Evolutionary conservation across 1,140 invertebrate genomes (phyloP).

Genomic region (Akabosia matsudoensis): DNA sequence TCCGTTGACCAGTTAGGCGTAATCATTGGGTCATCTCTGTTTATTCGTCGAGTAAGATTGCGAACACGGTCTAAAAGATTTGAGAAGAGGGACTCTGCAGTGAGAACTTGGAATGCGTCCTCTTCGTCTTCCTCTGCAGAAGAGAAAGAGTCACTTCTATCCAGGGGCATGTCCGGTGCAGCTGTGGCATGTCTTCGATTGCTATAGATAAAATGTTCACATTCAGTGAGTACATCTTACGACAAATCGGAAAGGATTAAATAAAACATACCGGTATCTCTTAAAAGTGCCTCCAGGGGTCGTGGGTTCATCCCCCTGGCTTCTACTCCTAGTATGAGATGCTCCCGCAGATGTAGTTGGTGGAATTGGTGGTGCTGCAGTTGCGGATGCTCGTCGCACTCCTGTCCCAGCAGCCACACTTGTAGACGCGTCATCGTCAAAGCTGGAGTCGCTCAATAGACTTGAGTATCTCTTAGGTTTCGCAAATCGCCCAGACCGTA

Average conservation of each 20-base stretch:
- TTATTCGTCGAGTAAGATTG: constrained; percentile 75
- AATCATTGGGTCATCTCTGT: constrained; percentile 67
- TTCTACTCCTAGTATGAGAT: constrained; percentile 34
- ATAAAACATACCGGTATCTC: constrained; percentile 33
- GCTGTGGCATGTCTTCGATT: constrained; percentile 7
- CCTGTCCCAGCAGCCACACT: constrained; percentile 23
- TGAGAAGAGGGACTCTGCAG: constrained; percentile 84
- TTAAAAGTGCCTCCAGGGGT: constrained; percentile 36
- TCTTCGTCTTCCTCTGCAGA: constrained; percentile 69
- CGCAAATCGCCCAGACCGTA: constrained; percentile 43
- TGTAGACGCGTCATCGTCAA: constrained; percentile 31
- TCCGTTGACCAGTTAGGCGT: constrained; percentile 57
- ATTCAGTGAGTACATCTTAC: not conserved
- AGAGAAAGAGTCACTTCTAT: constrained; percentile 74
- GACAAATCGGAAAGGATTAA: not conserved
- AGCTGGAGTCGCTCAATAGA: constrained; percentile 38
- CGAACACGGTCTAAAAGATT: constrained; percentile 77
- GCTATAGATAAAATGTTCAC: not conserved
- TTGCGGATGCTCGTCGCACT: constrained; percentile 10
- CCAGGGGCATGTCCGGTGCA: constrained; percentile 51
- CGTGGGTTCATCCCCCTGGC: constrained; percentile 42
- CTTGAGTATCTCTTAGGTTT: constrained; percentile 40
- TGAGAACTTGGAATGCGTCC: constrained; percentile 82
- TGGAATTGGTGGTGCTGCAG: not conserved
- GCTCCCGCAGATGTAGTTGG: constrained; percentile 12